phyloP scores from a whole-genome alignment of 2,797 vertebrate genomes.

The Tiaroga cobitis region DNA sequence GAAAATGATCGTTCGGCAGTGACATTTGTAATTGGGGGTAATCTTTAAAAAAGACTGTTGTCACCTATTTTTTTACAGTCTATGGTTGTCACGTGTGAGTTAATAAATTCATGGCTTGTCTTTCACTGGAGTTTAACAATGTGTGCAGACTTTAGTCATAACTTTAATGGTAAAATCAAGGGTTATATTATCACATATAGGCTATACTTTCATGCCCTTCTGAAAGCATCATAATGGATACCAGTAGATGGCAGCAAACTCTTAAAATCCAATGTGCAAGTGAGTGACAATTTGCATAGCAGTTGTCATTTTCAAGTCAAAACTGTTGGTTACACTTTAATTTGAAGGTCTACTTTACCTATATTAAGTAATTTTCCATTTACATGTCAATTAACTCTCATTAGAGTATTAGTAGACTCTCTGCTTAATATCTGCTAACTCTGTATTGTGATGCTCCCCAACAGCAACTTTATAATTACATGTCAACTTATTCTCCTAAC shows the following conservation, averaged over 20 bases:
- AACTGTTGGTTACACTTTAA: neutral
- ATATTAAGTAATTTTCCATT: neutral
- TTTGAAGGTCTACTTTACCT: neutral
- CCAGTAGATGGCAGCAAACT: constrained; percentile 78
- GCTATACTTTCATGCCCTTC: neutral
- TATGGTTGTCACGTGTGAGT: neutral
- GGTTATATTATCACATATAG: neutral
- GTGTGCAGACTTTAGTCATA: no score
- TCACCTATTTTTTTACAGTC: no score
- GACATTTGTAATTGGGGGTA: neutral
- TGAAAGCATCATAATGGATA: neutral
- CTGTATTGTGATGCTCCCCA: neutral
- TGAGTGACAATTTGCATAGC: neutral
- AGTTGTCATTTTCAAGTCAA: constrained; percentile 32
- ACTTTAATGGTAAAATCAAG: neutral
- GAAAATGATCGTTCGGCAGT: constrained; percentile 23
- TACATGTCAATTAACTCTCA: rapidly evolving
- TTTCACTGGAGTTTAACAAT: neutral
- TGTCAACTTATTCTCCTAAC: neutral
- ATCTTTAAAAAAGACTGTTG: neutral
- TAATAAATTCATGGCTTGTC: neutral
- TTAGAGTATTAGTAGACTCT: neutral
- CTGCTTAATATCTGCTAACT: neutral
- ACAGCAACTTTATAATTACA: no score
- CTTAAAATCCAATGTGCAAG: constrained; percentile 52